A percentile compares a stretch with the other conserved stretches of the same genome.
Evolutionary conservation across 2,797 vertebrate species (phyloP).

Genomic region (Odontamblyopus lacepedii): DNA sequence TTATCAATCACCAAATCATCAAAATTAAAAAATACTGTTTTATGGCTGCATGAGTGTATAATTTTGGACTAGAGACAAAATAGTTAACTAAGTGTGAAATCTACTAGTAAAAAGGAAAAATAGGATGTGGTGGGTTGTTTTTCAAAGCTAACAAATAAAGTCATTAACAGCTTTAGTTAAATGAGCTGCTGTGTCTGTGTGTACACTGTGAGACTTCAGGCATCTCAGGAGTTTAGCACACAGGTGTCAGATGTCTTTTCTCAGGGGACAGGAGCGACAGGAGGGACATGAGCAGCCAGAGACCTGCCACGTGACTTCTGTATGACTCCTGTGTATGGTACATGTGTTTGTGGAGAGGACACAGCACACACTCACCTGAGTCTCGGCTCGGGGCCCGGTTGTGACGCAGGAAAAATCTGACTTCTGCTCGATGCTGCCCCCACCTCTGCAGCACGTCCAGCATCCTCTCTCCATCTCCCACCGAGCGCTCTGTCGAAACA

Average conservation of each 20-base stretch:
- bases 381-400: slow-evolving; percentile 82
- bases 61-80: no score
- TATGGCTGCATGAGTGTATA: not conserved
- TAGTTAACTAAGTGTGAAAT: no score
- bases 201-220: slow-evolving; percentile 19
- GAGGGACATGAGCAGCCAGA: not conserved
- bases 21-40: not conserved
- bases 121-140: not conserved
- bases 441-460: slow-evolving; percentile 90
- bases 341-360: not conserved
- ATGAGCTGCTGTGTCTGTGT: not conserved
- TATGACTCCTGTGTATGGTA: not conserved
- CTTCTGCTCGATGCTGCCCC: slow-evolving; percentile 87
- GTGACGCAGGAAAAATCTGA: slow-evolving; percentile 94
- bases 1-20: no score
- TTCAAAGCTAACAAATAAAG: slow-evolving; percentile 7
- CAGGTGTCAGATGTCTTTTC: slow-evolving; percentile 36
- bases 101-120: not conserved
- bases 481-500: slow-evolving; percentile 81
- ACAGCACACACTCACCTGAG: slow-evolving; percentile 73
- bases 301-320: not conserved
- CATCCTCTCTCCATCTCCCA: slow-evolving; percentile 90
- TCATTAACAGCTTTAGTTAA: slow-evolving; percentile 15
- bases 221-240: slow-evolving; percentile 36
- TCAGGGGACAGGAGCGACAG: slow-evolving; percentile 8